phyloP scores from a whole-genome alignment of 2,888 invertebrate species.

The Sphaerophoria rueppellii region DNA sequence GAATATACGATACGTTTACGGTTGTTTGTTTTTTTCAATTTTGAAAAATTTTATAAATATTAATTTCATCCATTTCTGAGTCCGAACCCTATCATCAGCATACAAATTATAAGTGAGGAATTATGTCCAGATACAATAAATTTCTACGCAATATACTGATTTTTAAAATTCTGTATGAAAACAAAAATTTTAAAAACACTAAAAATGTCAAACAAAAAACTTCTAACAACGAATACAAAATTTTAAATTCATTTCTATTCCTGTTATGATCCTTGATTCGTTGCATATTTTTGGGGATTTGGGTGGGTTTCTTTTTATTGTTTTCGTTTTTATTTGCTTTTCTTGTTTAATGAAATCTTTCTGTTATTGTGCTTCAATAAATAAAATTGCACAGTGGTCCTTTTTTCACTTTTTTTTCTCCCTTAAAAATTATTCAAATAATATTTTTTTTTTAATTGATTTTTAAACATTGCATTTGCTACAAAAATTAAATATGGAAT shows the following conservation, averaged over 20 bases:
- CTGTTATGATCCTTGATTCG: constrained; percentile 51
- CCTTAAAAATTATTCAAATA: constrained; percentile 23
- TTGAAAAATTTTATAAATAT: too few relatives aligned
- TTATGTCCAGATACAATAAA: too few relatives aligned
- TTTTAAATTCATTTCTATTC: constrained; percentile 46
- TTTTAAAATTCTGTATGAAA: too few relatives aligned
- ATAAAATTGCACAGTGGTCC: constrained; percentile 71
- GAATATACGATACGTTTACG: too few relatives aligned
- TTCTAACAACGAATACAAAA: constrained; percentile 13
- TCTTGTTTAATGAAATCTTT: constrained; percentile 54
- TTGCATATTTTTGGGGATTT: constrained; percentile 53
- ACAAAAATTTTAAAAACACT: background rate
- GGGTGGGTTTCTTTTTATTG: too few relatives aligned
- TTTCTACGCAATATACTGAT: too few relatives aligned
- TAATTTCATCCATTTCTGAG: too few relatives aligned
- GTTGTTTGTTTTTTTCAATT: too few relatives aligned
- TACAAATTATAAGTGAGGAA: too few relatives aligned
- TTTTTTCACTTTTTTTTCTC: constrained; percentile 31
- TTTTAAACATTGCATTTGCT: constrained; percentile 3
- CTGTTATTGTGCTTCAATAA: constrained; percentile 59
- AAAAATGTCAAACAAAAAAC: background rate
- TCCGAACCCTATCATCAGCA: too few relatives aligned
- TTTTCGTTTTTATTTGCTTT: background rate
- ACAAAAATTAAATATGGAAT: constrained; percentile 30
- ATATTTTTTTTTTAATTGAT: constrained; percentile 59